phyloP scores from a whole-genome alignment of 53 echinoderm and acorn worm genomes.

The Hippasteria phrygiana region DNA sequence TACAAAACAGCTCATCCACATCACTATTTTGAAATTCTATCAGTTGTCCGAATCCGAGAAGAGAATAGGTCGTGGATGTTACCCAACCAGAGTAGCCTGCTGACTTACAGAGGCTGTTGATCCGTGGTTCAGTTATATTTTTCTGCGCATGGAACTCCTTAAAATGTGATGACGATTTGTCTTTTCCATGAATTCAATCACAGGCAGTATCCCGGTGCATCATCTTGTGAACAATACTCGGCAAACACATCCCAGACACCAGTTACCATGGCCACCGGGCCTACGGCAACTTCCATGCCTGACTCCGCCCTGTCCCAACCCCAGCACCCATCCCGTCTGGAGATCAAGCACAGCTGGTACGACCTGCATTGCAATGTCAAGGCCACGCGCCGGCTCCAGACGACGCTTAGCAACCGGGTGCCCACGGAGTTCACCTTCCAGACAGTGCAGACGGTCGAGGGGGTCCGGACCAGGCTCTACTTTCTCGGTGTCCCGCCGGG shows the following conservation, averaged over 20 bases:
- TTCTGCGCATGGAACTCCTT: too few relatives aligned
- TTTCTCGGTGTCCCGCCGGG: slow-evolving; percentile 89
- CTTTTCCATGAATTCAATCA: not conserved
- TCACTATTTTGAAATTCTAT: too few relatives aligned
- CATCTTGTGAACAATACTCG: not conserved
- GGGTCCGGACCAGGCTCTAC: slow-evolving; percentile 80
- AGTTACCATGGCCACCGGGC: slow-evolving; percentile 94
- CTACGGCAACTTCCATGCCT: slow-evolving; percentile 81
- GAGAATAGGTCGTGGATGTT: too few relatives aligned
- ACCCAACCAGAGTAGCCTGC: too few relatives aligned
- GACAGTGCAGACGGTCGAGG: slow-evolving; percentile 68
- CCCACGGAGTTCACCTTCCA: slow-evolving; percentile 92
- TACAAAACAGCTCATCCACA: too few relatives aligned
- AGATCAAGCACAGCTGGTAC: slow-evolving; percentile 80
- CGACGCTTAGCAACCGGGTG: slow-evolving; percentile 86
- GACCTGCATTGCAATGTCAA: slow-evolving; percentile 90
- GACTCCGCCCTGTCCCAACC: slow-evolving; percentile 76
- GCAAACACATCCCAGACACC: not conserved
- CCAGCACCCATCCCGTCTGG: slow-evolving; percentile 31
- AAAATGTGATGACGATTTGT: too few relatives aligned
- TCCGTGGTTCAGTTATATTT: too few relatives aligned
- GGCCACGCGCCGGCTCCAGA: slow-evolving; percentile 91
- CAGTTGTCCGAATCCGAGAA: too few relatives aligned
- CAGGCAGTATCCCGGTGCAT: not conserved
- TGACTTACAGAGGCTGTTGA: too few relatives aligned